Conservation (phyloP, 2,888 invertebrate species). For the Orthosia cruda region DNA sequence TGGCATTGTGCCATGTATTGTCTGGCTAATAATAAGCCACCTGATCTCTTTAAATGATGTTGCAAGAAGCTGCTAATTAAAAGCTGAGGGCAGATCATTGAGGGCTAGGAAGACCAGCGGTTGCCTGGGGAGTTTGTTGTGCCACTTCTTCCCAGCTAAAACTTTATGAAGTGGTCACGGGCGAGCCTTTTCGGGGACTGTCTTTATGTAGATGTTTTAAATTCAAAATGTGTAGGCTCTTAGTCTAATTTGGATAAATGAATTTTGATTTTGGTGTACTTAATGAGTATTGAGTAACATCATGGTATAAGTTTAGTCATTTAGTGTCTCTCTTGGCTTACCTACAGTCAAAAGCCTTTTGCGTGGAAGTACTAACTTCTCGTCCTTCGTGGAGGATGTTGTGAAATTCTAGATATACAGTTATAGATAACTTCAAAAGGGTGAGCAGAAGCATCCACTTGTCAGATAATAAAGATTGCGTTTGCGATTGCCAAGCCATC, state of each 20-base stretch:
- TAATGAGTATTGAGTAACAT: background rate
- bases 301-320: background rate
- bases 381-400: too few relatives aligned
- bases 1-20: conserved; percentile 48
- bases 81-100: background rate
- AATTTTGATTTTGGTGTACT: too few relatives aligned
- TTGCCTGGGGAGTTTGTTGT: too few relatives aligned
- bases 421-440: background rate
- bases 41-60: conserved; percentile 32
- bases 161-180: too few relatives aligned
- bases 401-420: background rate
- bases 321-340: background rate
- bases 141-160: too few relatives aligned
- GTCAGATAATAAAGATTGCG: background rate
- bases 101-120: background rate
- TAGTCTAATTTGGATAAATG: too few relatives aligned
- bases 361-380: background rate
- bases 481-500: background rate
- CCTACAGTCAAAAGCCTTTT: too few relatives aligned
- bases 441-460: background rate
- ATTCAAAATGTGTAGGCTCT: too few relatives aligned
- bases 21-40: conserved; percentile 37
- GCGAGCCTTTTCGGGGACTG: too few relatives aligned
- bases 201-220: too few relatives aligned
- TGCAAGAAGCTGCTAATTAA: conserved; percentile 41